These are phyloP conservation scores for Microplitis demolitor DNA, from an alignment of 1,140 invertebrate genomes.

Conservation along the genomic window DNA sequence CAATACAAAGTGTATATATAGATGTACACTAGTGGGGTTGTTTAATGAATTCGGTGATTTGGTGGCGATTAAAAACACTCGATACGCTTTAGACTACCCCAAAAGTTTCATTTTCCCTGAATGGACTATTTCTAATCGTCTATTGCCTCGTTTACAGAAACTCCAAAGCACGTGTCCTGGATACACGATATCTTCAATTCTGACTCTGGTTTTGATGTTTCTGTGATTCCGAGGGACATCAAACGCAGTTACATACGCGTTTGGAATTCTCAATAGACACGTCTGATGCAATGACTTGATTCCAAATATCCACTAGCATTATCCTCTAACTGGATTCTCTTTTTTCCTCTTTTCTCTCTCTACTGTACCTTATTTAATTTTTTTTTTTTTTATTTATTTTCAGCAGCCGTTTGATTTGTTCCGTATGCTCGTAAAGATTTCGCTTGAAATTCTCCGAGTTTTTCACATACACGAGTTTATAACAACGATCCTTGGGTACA, in stretches of 20 bases:
- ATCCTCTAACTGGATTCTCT: too few relatives aligned
- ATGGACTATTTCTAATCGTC: neutral
- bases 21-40: neutral
- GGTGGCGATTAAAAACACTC: conserved; percentile 4
- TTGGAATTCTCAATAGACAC: neutral
- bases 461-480: neutral
- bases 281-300: neutral
- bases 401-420: neutral
- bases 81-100: neutral
- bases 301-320: neutral
- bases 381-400: too few relatives aligned
- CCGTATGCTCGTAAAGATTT: conserved; percentile 5
- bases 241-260: neutral
- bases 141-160: neutral
- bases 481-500: too few relatives aligned
- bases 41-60: conserved; percentile 15
- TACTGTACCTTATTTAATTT: too few relatives aligned
- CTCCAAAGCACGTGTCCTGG: conserved; percentile 6
- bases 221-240: neutral
- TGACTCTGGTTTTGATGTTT: neutral
- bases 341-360: too few relatives aligned
- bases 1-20: neutral
- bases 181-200: neutral
- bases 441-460: neutral
- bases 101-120: neutral